Evolutionary conservation across 2,888 invertebrate species (phyloP), one percentile per base, ranked within the genome.

Genomic region (Phyllotreta cruciferae): DNA sequence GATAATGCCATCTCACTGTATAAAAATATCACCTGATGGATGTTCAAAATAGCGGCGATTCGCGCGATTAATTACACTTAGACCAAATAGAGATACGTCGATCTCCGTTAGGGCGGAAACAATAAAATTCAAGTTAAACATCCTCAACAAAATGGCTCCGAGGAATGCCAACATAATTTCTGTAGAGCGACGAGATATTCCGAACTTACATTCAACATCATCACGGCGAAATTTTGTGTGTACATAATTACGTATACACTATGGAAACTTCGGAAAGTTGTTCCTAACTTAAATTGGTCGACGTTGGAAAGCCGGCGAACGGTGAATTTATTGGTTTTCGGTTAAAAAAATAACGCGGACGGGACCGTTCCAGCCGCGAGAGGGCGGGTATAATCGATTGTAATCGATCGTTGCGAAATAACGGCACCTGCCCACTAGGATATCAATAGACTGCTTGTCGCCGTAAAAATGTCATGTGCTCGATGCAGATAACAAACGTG

Each of bases 381-480:
- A n/a, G n/a, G n/a, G n/a, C n/a, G n/a, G 24, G 4, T 24, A 24
- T 4, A 3, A 24, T 24, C 24, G 24, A 24, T n/a, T n/a, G n/a
- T n/a, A n/a, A n/a, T n/a, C n/a, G n/a, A n/a, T n/a, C n/a, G 56
- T 56, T 56, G 6, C 37, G 10, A 45, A 44, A 36, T 44, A 56
- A 37, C 47, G 36, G 9, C 52, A 52, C 14, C 60, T 60, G n/a
- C n/a, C n/a, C n/a, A n/a, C 37, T 44, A 60, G 9, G 49, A 42
- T 53, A 56, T 66, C 56, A 56, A 44, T 56, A 68, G 68, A 68
- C 68, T 60, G 68, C 66, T 49, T 62, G 68, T 63, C 68, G 66
- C 66, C 66, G 57, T 60, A 62, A 65, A 67, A 67, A 66, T 64
- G 64, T 56, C 56, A 64, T 64, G 61, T 61, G 64, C 37, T 61